These are phyloP conservation scores for Schlechtendalia chinensis DNA, from an alignment of 1,140 invertebrate species.

Conservation along the genomic window DNA sequence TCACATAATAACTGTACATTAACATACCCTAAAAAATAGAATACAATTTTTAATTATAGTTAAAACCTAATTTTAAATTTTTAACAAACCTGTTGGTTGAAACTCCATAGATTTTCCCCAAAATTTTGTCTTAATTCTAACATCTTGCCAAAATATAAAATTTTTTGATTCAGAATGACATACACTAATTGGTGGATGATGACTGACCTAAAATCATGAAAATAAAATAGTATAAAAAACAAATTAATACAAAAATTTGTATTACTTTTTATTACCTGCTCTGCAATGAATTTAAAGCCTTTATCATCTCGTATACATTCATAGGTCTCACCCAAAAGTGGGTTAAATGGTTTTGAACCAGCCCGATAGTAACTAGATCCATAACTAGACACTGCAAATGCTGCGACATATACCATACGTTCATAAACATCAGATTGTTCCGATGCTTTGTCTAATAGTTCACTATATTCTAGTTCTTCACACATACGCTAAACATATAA, in stretches of 20 bases:
- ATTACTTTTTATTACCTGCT: conserved; percentile 60
- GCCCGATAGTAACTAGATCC: conserved; percentile 74
- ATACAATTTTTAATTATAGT: neutral
- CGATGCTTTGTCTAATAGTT: conserved; percentile 73
- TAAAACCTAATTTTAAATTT: neutral
- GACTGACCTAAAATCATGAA: conserved; percentile 67
- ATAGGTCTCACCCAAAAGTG: conserved; percentile 80
- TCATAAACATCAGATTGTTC: conserved; percentile 65
- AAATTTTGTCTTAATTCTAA: conserved; percentile 81
- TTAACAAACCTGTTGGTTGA: conserved; percentile 67
- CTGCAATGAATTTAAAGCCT: conserved; percentile 72
- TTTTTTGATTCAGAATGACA: conserved; percentile 74
- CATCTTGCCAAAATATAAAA: conserved; percentile 79
- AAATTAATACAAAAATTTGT: neutral
- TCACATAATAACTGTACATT: conserved; percentile 60
- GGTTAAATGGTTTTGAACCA: conserved; percentile 86
- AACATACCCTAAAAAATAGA: conserved; percentile 55
- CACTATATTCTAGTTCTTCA: conserved; percentile 82
- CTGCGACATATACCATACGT: conserved; percentile 73
- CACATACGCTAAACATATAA: conserved; percentile 64
- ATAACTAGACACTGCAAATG: conserved; percentile 82
- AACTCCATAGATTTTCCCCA: conserved; percentile 91
- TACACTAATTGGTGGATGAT: conserved; percentile 82
- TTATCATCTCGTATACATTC: conserved; percentile 76
- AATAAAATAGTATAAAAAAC: conserved; percentile 20